Base-by-base conservation (phyloP, 2,113 vertebrate genomes). In the Regulus satrapa region DNA sequence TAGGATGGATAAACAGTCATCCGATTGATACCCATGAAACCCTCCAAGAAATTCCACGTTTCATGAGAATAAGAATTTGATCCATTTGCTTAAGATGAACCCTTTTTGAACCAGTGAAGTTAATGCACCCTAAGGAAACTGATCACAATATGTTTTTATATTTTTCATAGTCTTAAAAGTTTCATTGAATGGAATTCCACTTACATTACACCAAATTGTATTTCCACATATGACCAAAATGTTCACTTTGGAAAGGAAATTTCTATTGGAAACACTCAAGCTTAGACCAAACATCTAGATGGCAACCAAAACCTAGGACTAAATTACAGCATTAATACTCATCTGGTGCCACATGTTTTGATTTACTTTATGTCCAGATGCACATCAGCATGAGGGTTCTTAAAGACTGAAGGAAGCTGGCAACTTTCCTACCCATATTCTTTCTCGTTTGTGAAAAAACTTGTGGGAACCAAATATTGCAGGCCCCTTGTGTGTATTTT, bases 401-500 rank as follows among this genome's bases (percentile, higher is more conserved):
- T 73, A 69, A 88, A 58, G 48, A 41, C 68, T 86, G 54, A 17
- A 79, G 46, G 71, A 93, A 89, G 66, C 52, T 83, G 85, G 59
- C 76, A 95, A 69, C 17, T n/a, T 87, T 95, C 89, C 79, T 87
- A 36, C 19, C 29, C 62, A 40, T 85, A 54, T 46, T 85, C 87
- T 66, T 69, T 56, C 72, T 66, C 77, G 18, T 76, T 77, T 82
- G 21, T 24, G 15, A 91, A 94, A 81, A 89, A 95, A 75, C 24
- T 56, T 83, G 54, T 81, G 86, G 64, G 88, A 92, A 94, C 6
- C 23, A 93, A 89, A 71, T 77, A 92, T 72, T 91, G 82, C n/a
- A 86, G 43, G 40, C 5, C 41, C 58, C 79, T 92, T 88, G 34
- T 77, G 75, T 75, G 63, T n/a, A 51, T 75, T 71, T 92, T 36